Evolutionary conservation across 2,113 vertebrate species (phyloP).

Genomic region (Mustelus asterias): DNA sequence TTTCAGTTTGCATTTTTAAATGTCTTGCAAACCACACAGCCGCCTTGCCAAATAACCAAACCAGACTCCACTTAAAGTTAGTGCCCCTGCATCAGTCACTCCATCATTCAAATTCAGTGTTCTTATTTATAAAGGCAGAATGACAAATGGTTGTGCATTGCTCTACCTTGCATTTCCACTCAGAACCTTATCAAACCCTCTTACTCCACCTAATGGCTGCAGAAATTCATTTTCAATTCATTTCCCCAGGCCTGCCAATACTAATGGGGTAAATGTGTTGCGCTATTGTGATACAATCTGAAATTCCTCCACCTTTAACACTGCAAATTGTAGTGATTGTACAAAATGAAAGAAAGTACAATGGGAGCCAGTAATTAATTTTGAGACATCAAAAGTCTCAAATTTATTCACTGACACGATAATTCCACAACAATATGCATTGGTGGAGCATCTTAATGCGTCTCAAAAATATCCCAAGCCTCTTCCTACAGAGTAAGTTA

Average conservation of each 20-base stretch:
- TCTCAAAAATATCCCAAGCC: not conserved
- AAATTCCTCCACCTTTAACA: not conserved
- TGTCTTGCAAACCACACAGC: not conserved
- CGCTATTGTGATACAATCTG: not conserved
- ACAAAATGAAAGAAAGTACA: not conserved
- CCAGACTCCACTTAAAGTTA: not conserved
- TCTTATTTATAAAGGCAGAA: not conserved
- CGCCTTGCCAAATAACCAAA: not conserved
- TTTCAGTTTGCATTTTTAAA: not conserved
- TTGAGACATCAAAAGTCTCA: not conserved
- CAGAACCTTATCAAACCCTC: slow-evolving; percentile 24
- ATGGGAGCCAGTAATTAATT: not conserved
- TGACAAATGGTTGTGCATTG: not conserved
- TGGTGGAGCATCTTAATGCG: not conserved
- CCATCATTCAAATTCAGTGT: not conserved
- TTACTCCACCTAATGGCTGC: slow-evolving; percentile 35
- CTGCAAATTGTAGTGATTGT: not conserved
- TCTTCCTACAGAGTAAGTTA: not conserved
- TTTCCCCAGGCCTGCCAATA: not conserved
- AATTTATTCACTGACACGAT: not conserved
- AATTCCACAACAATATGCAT: not conserved
- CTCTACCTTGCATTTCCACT: not conserved
- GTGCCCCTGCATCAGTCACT: not conserved
- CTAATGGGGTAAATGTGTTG: not conserved
- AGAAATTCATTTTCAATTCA: slow-evolving; percentile 11